Base-by-base conservation (phyloP, 2,888 invertebrate genomes). In the Acanthoscelides obtectus region DNA sequence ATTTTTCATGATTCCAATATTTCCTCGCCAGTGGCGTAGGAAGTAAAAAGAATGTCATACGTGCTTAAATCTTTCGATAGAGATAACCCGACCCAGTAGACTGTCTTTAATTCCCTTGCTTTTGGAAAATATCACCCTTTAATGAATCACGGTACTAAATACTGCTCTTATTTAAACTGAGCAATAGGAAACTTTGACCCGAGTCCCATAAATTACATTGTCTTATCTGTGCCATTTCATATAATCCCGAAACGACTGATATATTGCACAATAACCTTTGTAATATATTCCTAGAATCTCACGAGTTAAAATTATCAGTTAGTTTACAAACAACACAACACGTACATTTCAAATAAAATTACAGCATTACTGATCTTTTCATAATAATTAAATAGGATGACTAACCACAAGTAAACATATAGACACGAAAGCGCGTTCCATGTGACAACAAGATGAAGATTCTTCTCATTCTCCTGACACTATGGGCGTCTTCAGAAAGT, bases 401-500 rank as follows among this genome's bases (percentile, higher is more conserved):
- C 45, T 12, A 45, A 45, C 45, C 6, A 45, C 17, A 12, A 45
- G n/a, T 45, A 45, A 45, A 3, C 1, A 25, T 3, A 25, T 25
- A 5, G 25, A 3, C 3, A 6, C 6, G 25, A 25, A 25, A 45
- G 5, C 17, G 45, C 17, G 17, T 45, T 6, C 17, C 1, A 1
- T 45, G 45, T 45, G 45, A 45, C 45, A 45, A 8, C 3, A 25
- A 45, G 1, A 45, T 45, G 45, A 45, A 45, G 12, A 12, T 3
- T 45, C 17, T 45, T 45, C 45, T 45, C 17, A 45, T 45, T 12
- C 17, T 45, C 17, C 45, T 17, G 12, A 17, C 45, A 45, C 45
- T 45, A 45, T 45, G 45, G 45, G 17, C 45, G 1, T 45, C 17
- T 45, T 6, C 17, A 17, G 1, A 45, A 45, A 45, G 79, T 72